Percentiles rank a stretch among this genome's conserved stretches.
Conservation (phyloP, 2,888 invertebrate species). For the Andrena marginata region DNA sequence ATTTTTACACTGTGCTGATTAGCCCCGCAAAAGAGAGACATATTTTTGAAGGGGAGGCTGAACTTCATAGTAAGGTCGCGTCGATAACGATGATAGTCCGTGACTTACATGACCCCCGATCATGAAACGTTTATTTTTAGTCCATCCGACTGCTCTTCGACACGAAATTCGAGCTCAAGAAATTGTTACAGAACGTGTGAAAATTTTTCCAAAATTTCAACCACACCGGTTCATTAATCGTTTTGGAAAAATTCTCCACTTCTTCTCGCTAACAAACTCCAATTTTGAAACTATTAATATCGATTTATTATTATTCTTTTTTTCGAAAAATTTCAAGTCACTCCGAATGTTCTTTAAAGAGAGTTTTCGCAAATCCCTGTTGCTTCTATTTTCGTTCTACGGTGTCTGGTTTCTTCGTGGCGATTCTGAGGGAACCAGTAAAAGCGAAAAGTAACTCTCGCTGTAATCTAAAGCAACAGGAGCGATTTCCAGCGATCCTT, state of each 20-base stretch:
- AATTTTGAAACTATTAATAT: neutral
- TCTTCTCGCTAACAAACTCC: too few species aligned
- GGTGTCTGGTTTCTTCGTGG: too few species aligned
- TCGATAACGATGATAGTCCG: conserved; percentile 76
- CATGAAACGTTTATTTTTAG: conserved; percentile 75
- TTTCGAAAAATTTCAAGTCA: neutral
- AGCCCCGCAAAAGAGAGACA: conserved; percentile 47
- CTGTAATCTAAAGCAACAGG: neutral
- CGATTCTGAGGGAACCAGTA: too few species aligned
- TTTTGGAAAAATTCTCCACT: too few species aligned
- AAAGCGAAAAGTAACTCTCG: neutral
- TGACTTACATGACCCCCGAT: conserved; percentile 78
- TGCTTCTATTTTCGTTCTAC: too few species aligned
- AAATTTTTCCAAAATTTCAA: neutral
- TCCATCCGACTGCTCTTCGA: conserved; percentile 8
- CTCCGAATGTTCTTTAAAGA: too few species aligned
- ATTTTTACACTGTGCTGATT: conserved; percentile 60
- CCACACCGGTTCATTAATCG: too few species aligned
- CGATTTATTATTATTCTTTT: neutral
- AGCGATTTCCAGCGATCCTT: conserved; percentile 17
- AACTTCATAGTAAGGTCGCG: conserved; percentile 72
- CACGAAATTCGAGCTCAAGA: neutral
- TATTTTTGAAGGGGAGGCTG: conserved; percentile 68
- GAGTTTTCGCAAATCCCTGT: too few species aligned
- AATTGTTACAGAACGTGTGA: neutral